Evolutionary conservation across 2,888 invertebrate genomes (phyloP).

Genomic region (Hipparchia sbordonii): DNA sequence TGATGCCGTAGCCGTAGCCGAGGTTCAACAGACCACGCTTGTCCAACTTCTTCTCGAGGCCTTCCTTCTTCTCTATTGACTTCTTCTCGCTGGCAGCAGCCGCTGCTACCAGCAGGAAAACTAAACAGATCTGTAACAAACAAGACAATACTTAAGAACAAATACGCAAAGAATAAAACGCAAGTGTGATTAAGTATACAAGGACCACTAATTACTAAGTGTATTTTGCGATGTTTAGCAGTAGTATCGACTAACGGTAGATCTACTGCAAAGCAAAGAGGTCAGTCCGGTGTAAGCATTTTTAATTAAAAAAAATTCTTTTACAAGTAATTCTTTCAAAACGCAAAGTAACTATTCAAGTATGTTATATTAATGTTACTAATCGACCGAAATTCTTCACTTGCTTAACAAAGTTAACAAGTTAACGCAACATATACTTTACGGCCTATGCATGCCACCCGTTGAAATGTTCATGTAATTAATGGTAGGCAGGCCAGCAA

Average conservation of each 20-base stretch:
- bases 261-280: too few relatives aligned
- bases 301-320: too few relatives aligned
- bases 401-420: slow-evolving; percentile 4
- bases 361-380: not conserved
- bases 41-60: slow-evolving; percentile 89
- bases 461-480: slow-evolving; percentile 4
- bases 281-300: too few relatives aligned
- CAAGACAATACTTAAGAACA: not conserved
- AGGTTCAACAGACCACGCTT: slow-evolving; percentile 91
- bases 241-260: too few relatives aligned
- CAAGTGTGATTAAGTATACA: not conserved
- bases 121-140: slow-evolving; percentile 85
- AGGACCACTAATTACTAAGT: too few relatives aligned
- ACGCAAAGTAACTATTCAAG: not conserved
- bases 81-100: slow-evolving; percentile 88
- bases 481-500: not conserved
- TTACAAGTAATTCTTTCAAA: not conserved
- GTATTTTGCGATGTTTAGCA: too few relatives aligned
- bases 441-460: not conserved
- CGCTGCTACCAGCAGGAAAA: slow-evolving; percentile 89
- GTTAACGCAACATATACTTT: not conserved
- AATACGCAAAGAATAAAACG: too few relatives aligned
- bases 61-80: slow-evolving; percentile 80
- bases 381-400: slow-evolving; percentile 6
- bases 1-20: slow-evolving; percentile 91